phyloP scores from a whole-genome alignment of 1,140 invertebrate genomes.

The Aphidius gifuensis region DNA sequence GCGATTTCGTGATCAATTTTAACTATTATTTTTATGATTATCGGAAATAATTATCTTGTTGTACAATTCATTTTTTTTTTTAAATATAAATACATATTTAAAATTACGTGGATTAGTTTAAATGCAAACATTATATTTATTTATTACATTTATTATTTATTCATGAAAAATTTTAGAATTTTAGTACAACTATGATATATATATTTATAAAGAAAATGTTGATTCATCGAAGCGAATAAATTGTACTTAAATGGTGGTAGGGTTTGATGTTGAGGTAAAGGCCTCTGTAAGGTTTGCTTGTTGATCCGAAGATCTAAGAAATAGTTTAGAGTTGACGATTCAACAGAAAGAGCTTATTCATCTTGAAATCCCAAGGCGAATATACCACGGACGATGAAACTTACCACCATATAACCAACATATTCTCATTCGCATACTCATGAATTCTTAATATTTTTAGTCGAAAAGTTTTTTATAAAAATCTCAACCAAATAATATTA shows the following conservation, averaged over 20 bases:
- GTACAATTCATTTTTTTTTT: too few species aligned
- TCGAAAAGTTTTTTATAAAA: background rate
- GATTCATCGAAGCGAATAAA: conserved; percentile 38
- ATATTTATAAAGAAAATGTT: background rate
- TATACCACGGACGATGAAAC: conserved; percentile 12
- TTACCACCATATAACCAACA: background rate
- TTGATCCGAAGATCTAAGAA: conserved; percentile 45
- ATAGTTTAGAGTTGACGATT: conserved; percentile 46
- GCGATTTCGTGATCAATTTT: conserved; percentile 29
- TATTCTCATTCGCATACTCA: conserved; percentile 11
- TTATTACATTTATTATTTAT: too few species aligned
- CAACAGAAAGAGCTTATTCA: conserved; percentile 15
- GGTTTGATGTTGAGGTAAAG: conserved; percentile 3
- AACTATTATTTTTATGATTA: background rate
- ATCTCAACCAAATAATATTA: conserved; percentile 5
- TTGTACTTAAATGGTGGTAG: conserved; percentile 35
- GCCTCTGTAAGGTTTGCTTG: conserved; percentile 21
- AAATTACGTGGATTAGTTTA: too few species aligned
- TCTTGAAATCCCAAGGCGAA: conserved; percentile 19
- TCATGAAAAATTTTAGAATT: too few species aligned
- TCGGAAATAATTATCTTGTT: background rate
- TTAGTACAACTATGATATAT: too few species aligned
- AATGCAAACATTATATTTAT: too few species aligned
- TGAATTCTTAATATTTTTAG: conserved; percentile 8
- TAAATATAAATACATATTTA: too few species aligned